These are phyloP conservation scores for Urocolius indicus DNA, from an alignment of 2,113 vertebrate genomes.

Conservation along the genomic window DNA sequence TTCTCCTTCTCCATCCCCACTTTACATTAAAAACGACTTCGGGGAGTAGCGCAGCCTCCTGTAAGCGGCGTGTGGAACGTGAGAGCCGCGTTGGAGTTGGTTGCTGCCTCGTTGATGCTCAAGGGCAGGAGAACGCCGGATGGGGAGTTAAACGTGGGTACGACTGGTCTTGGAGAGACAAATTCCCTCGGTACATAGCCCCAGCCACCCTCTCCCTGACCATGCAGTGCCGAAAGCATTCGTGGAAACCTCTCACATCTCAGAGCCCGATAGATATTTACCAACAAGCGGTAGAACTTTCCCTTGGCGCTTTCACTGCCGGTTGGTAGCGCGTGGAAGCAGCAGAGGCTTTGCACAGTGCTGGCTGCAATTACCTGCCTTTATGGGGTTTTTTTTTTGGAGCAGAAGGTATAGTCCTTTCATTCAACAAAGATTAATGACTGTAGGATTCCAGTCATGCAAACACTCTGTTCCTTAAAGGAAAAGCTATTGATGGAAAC, in stretches of 20 bases:
- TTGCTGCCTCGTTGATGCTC: not conserved
- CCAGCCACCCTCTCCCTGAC: not conserved
- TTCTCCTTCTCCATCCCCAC: too few species aligned
- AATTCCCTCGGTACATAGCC: not conserved
- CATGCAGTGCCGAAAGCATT: not conserved
- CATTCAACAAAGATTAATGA: constrained; percentile 47
- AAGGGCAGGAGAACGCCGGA: not conserved
- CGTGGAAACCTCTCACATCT: not conserved
- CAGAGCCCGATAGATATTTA: not conserved
- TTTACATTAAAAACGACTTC: not conserved
- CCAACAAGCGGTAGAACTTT: not conserved
- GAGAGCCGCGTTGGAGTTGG: not conserved
- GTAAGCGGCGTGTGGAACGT: not conserved
- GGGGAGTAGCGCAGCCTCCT: not conserved
- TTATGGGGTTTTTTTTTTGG: constrained; percentile 34
- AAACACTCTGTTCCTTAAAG: constrained; percentile 25
- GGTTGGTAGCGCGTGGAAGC: not conserved
- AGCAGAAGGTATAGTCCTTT: too few species aligned
- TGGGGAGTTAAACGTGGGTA: not conserved
- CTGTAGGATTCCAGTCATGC: constrained; percentile 13
- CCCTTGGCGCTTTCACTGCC: not conserved
- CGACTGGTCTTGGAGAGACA: not conserved
- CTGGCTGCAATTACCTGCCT: not conserved
- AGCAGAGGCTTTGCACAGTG: not conserved
- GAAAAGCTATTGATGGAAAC: constrained; percentile 8